Evolutionary conservation across 1,140 invertebrate genomes (phyloP), one percentile per base, ranked within the genome.

Genomic region (Leptoteleia sp.): DNA sequence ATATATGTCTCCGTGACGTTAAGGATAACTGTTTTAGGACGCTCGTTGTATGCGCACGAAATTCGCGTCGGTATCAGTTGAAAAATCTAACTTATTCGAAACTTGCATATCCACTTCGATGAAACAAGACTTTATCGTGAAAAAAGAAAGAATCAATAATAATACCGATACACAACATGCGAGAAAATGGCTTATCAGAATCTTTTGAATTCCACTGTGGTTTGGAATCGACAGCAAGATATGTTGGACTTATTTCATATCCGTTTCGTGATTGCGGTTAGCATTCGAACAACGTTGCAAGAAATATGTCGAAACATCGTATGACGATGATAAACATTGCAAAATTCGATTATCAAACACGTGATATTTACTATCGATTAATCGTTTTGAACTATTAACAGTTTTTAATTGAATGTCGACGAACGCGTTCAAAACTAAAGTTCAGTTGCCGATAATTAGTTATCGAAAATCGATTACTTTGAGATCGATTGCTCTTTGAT

Each of bases 131-230:
- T 40, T 16, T 8, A 17, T 27, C 38, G 48, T 43, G 6, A 29
- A 8, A 25, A 57, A 54, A 67, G 38, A 40, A 65, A 65, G 61
- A 65, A 65, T 67, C 71, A 67, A 75, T 65, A 76, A 76, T 55
- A 68, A 61, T 55, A 40, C 11, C 38, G 33, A 43, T 40, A 52
- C 45, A 50, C 22, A 29, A 45, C 55, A 47, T 38, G 12, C 48
- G 25, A 62, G 33, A 42, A 55, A 68, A 76, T 76, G 40, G 57
- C 64, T 76, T 76, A 76, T 70, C 73, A 76, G 50, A 76, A 76
- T 64, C 57, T 76, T 70, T 70, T 43, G 64, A 55, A 70, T 76
- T 64, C 64, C 57, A 43, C 29, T 64, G 64, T 31, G 47, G 72
- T 43, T 61, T 76, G 47, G 19, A 76, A 68, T 68, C 48, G 64